Base-by-base conservation (phyloP, 2,888 invertebrate species). In the Drosophila meridionalis region DNA sequence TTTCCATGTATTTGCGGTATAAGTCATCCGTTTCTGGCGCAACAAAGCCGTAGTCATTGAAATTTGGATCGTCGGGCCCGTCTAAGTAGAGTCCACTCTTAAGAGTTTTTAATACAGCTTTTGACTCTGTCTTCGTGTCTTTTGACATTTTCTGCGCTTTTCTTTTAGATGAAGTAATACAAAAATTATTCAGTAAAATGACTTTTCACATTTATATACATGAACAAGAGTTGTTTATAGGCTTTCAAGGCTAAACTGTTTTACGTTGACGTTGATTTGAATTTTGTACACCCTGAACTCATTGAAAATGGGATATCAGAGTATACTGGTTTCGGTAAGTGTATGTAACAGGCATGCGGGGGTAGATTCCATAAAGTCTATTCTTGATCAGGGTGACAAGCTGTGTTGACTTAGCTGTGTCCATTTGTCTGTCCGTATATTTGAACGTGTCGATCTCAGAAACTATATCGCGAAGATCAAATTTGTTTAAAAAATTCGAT, bases 1-100 rank as follows among this genome's bases (percentile, higher is more conserved):
- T 64, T 5, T 50, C 59, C 64, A 65, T 65, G n/a, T 65, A 65
- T 2, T 48, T 50, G 8, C 50, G 14, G 32, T 38, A 61, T 0
- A 36, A 11, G 4, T 28, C 12, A 12, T 62, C 4, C 11, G 53
- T 28, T 6, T 62, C 62, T 1, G 55, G 38, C 11, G 62, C 34
- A 12, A 20, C 47, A 14, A 48, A 63, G n/a, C 63, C 48, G 11
- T 34, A 55, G 34, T 55, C 55, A 20, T 55, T 32, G 11, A 55
- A 67, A 11, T 63, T 34, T 12, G 62, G 55, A 55, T 63, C 26
- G 11, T 32, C 26, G 11, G 58, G 38, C 0, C 50, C 64, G n/a
- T 28, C 14, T 9, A 6, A 28, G 1, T 6, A 1, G 7, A 5
- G 4, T 2, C 26, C 28, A n/a, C n/a, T 62, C 8, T 45, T 55